phyloP scores from a whole-genome alignment of 2,888 invertebrate genomes.

The Helicoverpa assulta region DNA sequence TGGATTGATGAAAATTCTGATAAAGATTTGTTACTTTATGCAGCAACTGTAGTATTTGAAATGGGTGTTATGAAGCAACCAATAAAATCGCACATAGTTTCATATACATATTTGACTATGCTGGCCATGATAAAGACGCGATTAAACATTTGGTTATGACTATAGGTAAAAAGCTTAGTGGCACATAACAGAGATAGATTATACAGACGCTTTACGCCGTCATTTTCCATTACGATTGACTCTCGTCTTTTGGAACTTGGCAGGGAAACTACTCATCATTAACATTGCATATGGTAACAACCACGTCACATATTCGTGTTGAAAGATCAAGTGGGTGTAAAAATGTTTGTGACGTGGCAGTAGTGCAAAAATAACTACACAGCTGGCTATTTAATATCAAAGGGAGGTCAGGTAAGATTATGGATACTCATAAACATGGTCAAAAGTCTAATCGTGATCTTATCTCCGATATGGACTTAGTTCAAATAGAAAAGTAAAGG shows the following conservation, averaged over 20 bases:
- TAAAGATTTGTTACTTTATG: not conserved
- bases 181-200: not conserved
- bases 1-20: not conserved
- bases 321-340: constrained; percentile 78
- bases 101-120: too few species aligned
- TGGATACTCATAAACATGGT: not conserved
- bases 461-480: not conserved
- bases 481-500: not conserved
- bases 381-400: constrained; percentile 78
- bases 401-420: constrained; percentile 56
- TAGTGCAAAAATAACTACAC: constrained; percentile 81
- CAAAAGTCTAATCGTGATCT: constrained; percentile 3
- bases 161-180: not conserved
- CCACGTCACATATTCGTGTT: constrained; percentile 57
- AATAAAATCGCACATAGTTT: not conserved
- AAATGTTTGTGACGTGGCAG: constrained; percentile 76
- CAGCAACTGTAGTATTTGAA: not conserved
- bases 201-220: not conserved
- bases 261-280: constrained; percentile 59
- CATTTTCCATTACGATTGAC: constrained; percentile 31
- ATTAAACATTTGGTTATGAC: not conserved
- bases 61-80: too few species aligned
- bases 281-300: constrained; percentile 57
- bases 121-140: too few species aligned
- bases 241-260: constrained; percentile 55